Evolutionary conservation across 30 jellyfish, hydroid and myxozoan genomes (phyloP).

Genomic region (Hydractinia symbiolongicarpus): DNA sequence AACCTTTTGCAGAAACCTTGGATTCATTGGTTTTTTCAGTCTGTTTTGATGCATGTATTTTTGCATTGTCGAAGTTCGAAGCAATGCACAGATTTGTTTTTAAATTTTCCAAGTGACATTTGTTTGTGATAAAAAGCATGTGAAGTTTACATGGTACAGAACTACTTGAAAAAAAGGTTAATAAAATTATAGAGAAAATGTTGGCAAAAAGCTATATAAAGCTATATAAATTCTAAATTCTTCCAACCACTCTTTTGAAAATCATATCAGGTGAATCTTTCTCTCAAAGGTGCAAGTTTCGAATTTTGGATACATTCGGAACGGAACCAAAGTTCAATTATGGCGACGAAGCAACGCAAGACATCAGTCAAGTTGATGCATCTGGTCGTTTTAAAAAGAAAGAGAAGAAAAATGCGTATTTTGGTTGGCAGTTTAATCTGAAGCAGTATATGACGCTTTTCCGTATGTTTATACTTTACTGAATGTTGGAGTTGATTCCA

Average conservation of each 20-base stretch:
- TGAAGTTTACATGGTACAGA: not conserved
- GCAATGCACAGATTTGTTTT: too few relatives aligned
- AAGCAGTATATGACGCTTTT: conserved; percentile 46
- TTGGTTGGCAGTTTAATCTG: conserved; percentile 33
- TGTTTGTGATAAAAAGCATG: too few relatives aligned
- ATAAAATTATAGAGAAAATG: not conserved
- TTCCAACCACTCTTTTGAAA: too few relatives aligned
- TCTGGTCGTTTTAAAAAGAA: not conserved
- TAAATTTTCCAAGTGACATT: too few relatives aligned
- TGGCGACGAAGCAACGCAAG: not conserved
- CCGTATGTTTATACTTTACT: conserved; percentile 27
- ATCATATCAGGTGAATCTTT: too few relatives aligned
- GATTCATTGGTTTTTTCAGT: too few relatives aligned
- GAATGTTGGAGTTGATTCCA: not conserved
- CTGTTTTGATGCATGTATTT: too few relatives aligned
- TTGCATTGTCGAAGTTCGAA: too few relatives aligned
- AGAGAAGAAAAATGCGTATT: conserved; percentile 16
- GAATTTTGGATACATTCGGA: conserved; percentile 49
- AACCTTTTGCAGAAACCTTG: too few relatives aligned
- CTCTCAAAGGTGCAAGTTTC: conserved; percentile 33
- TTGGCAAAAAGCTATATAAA: too few relatives aligned
- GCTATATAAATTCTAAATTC: too few relatives aligned
- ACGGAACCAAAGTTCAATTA: conserved; percentile 60
- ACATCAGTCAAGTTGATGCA: not conserved
- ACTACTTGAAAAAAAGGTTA: not conserved